Base-by-base conservation (phyloP, 2,797 vertebrate species). In the Pogonophryne albipinna region DNA sequence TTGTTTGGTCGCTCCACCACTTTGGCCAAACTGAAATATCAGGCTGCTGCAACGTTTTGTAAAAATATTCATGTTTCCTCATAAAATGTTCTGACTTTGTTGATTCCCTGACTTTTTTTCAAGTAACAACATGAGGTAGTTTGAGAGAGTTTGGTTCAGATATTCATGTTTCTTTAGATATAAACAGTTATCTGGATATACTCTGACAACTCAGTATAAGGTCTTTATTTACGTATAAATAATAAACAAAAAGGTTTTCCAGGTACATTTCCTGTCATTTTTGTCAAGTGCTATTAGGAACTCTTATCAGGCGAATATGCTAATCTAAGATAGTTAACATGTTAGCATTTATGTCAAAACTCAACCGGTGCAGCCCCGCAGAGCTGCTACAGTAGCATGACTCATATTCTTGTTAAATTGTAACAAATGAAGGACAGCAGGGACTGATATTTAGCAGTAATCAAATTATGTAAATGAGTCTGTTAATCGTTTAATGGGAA, bases 401-500 rank as follows among this genome's bases (percentile, higher is more conserved):
- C 11, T 61, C 20, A 19, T 2, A 34, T 6, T 51, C 27, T 51
- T 71, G 19, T 38, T 76, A 71, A 67, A 62, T 6, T 38, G 45
- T 38, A 10, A 38, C 50, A 55, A 61, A 5, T 27, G 1, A 27
- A 27, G 27, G 27, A 27, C 4, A 27, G 27, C 9, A 9, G 31
- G 17, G 27, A 59, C 20, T 56, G 23, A 45, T 68, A 52, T 66
- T 79, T 77, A 67, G 47, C 67, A 51, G 47, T 56, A 68, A 66
- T 81, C 59, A 74, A 23, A 61, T 73, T 68, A 49, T 61, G 42
- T 15, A 81, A 78, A 79, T 73, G 1, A 27, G 50, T 10, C 34
- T 71, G 65, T 70, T 74, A 52, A 68, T 85, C 42, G 61, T 73
- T 78, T 80, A 49, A 81, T 71, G 45, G 31, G 6, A 20, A 58